phyloP scores from a whole-genome alignment of 2,113 vertebrate species.

The Eurystomus gularis region DNA sequence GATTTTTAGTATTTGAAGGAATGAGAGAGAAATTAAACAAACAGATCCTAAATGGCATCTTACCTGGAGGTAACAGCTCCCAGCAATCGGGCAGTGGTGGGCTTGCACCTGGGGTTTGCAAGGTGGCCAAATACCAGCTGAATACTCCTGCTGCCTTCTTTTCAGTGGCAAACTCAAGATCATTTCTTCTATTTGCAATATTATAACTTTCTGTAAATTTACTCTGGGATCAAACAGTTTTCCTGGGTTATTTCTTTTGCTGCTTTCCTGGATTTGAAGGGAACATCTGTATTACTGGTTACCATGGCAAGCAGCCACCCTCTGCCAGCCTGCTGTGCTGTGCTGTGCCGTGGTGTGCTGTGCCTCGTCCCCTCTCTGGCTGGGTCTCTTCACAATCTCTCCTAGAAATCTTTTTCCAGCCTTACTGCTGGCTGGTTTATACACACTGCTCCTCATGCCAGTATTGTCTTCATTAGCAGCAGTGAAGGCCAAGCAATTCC shows the following conservation, averaged over 20 bases:
- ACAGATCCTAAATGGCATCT: background rate
- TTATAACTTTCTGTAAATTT: background rate
- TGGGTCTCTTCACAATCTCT: background rate
- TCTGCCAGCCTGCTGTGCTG: background rate
- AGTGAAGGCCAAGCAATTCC: background rate
- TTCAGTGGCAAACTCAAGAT: background rate
- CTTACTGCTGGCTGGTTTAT: background rate
- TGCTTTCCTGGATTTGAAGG: background rate
- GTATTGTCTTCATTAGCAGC: background rate
- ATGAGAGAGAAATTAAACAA: background rate
- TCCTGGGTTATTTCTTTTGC: background rate
- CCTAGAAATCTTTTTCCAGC: background rate
- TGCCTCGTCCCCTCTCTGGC: rapidly evolving
- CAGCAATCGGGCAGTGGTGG: background rate
- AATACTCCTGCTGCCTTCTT: background rate
- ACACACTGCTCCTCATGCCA: background rate
- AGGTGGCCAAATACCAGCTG: background rate
- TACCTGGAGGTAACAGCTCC: background rate
- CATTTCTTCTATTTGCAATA: background rate
- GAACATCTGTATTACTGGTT: rapidly evolving
- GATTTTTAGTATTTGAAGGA: background rate
- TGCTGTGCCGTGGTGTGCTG: background rate
- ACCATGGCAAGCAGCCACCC: background rate
- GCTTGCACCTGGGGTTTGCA: background rate
- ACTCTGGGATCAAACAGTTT: background rate